Evolutionary conservation across 2,888 invertebrate genomes (phyloP).

Genomic region (Allacma fusca): DNA sequence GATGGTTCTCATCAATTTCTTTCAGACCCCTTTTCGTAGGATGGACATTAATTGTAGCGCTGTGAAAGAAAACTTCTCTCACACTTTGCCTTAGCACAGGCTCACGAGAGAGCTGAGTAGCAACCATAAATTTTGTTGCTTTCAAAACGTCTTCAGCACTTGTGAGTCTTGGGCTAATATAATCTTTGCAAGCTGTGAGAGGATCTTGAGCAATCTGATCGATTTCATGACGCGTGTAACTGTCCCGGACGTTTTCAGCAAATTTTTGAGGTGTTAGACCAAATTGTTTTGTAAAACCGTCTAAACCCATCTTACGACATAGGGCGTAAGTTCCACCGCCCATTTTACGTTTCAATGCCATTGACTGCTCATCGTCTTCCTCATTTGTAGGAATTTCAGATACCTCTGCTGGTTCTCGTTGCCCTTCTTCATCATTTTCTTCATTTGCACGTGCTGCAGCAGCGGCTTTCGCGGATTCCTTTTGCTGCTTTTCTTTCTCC

Average conservation of each 20-base stretch:
- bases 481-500: slow-evolving; percentile 63
- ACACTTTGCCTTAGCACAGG: slow-evolving; percentile 86
- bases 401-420: slow-evolving; percentile 65
- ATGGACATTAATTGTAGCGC: slow-evolving; percentile 80
- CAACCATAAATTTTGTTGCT: slow-evolving; percentile 93
- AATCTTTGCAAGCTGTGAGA: slow-evolving; percentile 81
- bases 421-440: slow-evolving; percentile 64
- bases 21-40: slow-evolving; percentile 93
- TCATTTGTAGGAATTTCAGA: slow-evolving; percentile 69
- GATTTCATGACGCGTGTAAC: slow-evolving; percentile 93
- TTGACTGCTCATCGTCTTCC: slow-evolving; percentile 68
- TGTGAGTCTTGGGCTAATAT: slow-evolving; percentile 70
- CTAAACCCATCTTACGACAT: slow-evolving; percentile 84
- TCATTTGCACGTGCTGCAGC: slow-evolving; percentile 54
- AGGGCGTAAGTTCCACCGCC: slow-evolving; percentile 87
- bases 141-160: slow-evolving; percentile 83
- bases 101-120: slow-evolving; percentile 90
- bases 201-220: slow-evolving; percentile 91
- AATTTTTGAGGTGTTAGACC: slow-evolving; percentile 93
- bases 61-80: slow-evolving; percentile 85
- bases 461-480: slow-evolving; percentile 58
- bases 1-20: slow-evolving; percentile 94
- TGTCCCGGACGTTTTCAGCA: slow-evolving; percentile 94
- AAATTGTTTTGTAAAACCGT: slow-evolving; percentile 85
- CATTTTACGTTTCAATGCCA: slow-evolving; percentile 53